Conservation (phyloP, 2,113 vertebrate genomes). For the Mungos mungo region DNA sequence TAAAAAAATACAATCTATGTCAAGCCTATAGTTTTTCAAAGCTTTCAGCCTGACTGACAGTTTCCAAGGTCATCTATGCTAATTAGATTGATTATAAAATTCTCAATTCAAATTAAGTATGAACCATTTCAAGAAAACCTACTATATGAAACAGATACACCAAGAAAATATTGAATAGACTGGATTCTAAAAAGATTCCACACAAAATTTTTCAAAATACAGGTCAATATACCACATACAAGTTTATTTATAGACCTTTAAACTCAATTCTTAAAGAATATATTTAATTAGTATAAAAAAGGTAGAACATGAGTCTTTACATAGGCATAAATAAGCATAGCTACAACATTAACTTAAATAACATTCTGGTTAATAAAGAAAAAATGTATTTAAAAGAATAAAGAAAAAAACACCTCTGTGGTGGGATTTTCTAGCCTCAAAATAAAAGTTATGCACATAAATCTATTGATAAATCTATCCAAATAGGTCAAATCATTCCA, state of each 20-base stretch:
- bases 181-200: neutral
- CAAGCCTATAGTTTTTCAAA: constrained; percentile 34
- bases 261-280: neutral
- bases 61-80: constrained; percentile 36
- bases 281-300: neutral
- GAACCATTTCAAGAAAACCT: constrained; percentile 40
- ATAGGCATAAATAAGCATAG: neutral
- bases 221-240: constrained; percentile 23
- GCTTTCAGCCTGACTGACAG: neutral
- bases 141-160: neutral
- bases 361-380: neutral
- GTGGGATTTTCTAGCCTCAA: constrained; percentile 25
- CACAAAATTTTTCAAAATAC: constrained; percentile 13
- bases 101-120: constrained; percentile 32
- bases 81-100: constrained; percentile 48
- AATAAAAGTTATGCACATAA: neutral
- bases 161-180: neutral
- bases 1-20: constrained; percentile 12
- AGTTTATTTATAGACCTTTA: neutral
- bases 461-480: neutral
- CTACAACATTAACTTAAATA: neutral
- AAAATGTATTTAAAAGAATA: constrained; percentile 20
- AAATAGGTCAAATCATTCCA: neutral
- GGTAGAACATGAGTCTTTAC: neutral
- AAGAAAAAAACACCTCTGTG: neutral